These are phyloP conservation scores for Polypterus senegalus DNA, from an alignment of 2,113 vertebrate genomes.

Conservation along the genomic window DNA sequence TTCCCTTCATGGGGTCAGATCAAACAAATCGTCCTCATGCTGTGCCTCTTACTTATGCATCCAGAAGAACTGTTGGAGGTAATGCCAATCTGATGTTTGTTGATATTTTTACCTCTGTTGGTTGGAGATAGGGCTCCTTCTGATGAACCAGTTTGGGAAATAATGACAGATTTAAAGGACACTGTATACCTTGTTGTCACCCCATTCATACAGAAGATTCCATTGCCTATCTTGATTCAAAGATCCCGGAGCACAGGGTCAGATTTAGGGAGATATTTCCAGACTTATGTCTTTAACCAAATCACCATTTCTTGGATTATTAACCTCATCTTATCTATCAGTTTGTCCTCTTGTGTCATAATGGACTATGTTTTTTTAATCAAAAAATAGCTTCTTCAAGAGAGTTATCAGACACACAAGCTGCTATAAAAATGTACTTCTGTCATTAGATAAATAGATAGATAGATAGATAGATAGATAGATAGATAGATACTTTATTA, in stretches of 20 bases:
- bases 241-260: background rate
- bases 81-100: constrained; percentile 11
- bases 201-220: background rate
- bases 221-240: background rate
- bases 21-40: constrained; percentile 14
- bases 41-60: constrained; percentile 12
- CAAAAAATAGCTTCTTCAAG: constrained; percentile 21
- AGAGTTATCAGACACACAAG: constrained; percentile 9
- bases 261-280: background rate
- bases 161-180: background rate
- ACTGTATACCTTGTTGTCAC: background rate
- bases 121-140: background rate
- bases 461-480: too few relatives aligned
- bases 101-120: background rate
- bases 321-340: background rate
- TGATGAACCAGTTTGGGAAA: background rate
- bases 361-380: constrained; percentile 8
- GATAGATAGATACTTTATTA: too few relatives aligned
- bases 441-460: background rate
- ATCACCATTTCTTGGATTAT: background rate
- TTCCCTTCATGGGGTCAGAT: constrained; percentile 16
- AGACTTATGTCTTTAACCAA: background rate
- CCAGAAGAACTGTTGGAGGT: background rate
- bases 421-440: constrained; percentile 14
- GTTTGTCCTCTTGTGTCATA: background rate